These are phyloP conservation scores for Drosophila subquinaria DNA, from an alignment of 2,888 invertebrate genomes.

Conservation along the genomic window DNA sequence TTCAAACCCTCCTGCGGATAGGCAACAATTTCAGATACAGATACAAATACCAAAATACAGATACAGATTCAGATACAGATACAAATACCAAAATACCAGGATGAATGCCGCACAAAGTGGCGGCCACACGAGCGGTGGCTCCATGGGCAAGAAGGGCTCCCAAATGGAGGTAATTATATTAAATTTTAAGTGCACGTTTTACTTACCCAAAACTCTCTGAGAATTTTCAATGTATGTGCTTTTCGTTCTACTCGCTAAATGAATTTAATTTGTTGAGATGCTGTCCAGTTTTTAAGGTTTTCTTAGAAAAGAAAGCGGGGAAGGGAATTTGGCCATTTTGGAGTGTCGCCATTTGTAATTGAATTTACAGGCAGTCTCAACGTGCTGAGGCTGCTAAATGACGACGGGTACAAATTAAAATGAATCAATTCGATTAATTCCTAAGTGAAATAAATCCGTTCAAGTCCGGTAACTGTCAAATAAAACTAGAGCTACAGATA, in stretches of 20 bases:
- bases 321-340: not conserved
- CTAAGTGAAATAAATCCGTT: constrained; percentile 9
- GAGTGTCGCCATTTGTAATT: constrained; percentile 53
- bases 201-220: not conserved
- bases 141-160: constrained; percentile 85
- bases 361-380: constrained; percentile 43
- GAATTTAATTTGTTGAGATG: constrained; percentile 17
- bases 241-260: constrained; percentile 10
- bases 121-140: constrained; percentile 84
- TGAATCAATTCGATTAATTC: constrained; percentile 58
- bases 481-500: not conserved
- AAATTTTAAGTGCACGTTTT: constrained; percentile 50
- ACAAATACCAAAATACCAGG: constrained; percentile 3
- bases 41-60: not conserved
- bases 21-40: constrained; percentile 17
- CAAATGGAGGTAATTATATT: constrained; percentile 85
- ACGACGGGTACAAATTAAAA: constrained; percentile 57
- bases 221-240: constrained; percentile 11
- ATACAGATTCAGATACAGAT: constrained; percentile 11
- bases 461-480: not conserved
- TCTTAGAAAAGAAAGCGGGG: not conserved
- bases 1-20: not conserved
- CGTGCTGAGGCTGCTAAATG: constrained; percentile 43
- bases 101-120: constrained; percentile 86
- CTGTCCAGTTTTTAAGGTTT: constrained; percentile 20